These are phyloP conservation scores for Leucozona laternaria DNA, from an alignment of 2,888 invertebrate species.

Conservation along the genomic window DNA sequence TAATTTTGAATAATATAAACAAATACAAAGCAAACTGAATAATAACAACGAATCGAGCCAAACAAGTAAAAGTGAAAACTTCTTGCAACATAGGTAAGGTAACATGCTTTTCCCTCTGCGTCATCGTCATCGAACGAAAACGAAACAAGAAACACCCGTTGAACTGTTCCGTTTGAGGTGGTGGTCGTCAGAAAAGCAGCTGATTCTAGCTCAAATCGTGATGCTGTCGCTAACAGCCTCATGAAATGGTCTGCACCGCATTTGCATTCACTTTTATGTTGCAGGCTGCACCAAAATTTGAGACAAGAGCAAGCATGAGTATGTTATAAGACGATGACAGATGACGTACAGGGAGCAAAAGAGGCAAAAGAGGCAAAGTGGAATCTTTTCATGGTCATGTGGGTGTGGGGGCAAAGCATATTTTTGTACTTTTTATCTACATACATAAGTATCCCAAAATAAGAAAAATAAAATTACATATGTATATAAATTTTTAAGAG, in stretches of 20 bases:
- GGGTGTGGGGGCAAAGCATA: constrained; percentile 14
- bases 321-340: neutral
- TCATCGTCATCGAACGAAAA: constrained; percentile 12
- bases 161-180: neutral
- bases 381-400: constrained; percentile 34
- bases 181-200: constrained; percentile 37
- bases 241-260: constrained; percentile 2
- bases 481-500: neutral
- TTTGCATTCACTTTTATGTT: constrained; percentile 66
- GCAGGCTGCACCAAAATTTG: constrained; percentile 14
- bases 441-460: neutral
- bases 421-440: neutral
- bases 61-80: constrained; percentile 72
- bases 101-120: constrained; percentile 45
- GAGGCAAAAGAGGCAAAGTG: constrained; percentile 5
- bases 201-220: constrained; percentile 51
- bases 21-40: constrained; percentile 31
- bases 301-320: neutral
- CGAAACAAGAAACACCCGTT: neutral
- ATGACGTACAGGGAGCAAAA: neutral
- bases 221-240: neutral
- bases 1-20: constrained; percentile 18
- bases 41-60: constrained; percentile 21
- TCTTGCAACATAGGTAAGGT: constrained; percentile 18
- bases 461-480: neutral